Evolutionary conservation across 1,140 invertebrate species (phyloP), one percentile per base, ranked within the genome.

Genomic region (Pentalonia nigronervosa): DNA sequence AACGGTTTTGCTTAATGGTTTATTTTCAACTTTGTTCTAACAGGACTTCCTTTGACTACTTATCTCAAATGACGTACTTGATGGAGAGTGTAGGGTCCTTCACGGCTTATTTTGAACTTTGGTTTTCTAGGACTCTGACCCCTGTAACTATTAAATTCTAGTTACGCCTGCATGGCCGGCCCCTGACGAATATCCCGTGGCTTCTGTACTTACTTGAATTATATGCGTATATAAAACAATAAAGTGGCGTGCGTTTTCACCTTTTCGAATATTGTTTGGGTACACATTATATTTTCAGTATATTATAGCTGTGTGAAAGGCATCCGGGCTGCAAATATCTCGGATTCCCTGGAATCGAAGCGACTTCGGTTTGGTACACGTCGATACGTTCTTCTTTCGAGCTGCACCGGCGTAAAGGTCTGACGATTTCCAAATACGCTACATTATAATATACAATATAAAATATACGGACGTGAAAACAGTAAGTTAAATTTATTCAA

Each of bases 401-500:
- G 21, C 21, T 53, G 20, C 50, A 53, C 50, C 50, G 17, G 7
- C 48, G 47, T 11, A 36, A 89, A 89, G 20, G 48, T 53, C 21
- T 89, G 87, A 53, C 34, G 23, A n/a, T 89, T 89, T 36, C 17
- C 30, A 17, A 48, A 84, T 81, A 34, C 36, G 9, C 8, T 84
- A 84, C 45, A 83, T 41, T 83, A 45, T 17, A 11, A 67, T 67
- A 8, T 67, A 83, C 36, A 83, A 83, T 7, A 36, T 76, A 76
- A 36, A 34, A 17, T 36, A 87, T 17, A 48, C 45, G 30, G 30
- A 48, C 53, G 7, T 7, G 25, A 90, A 60, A 67, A 41, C 56
- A 60, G 50, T 23, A 11, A 90, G 89, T 90, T 20, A 60, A 90
- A 67, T 90, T 90, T 90, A 90, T 90, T 90, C 89, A 67, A 90